These are phyloP conservation scores for Lathronympha strigana DNA, from an alignment of 2,888 invertebrate genomes.

Conservation along the genomic window DNA sequence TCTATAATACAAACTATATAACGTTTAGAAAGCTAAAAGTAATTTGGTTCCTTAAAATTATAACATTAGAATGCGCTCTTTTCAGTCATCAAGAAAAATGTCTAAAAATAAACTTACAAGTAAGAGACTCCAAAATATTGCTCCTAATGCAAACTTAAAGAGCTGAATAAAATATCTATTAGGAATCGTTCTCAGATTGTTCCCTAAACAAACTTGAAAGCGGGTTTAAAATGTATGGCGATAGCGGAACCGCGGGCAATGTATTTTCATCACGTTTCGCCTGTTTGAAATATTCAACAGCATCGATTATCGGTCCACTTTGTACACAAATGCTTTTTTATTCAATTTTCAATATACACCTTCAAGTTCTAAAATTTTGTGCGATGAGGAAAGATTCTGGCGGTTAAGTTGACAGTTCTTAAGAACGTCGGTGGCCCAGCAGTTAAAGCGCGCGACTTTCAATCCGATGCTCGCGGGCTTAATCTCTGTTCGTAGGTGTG, in stretches of 20 bases:
- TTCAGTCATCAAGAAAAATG: no score
- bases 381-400: constrained; percentile 42
- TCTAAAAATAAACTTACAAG: background rate
- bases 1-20: no score
- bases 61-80: no score
- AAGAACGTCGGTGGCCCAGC: no score
- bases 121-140: background rate
- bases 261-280: constrained; percentile 72
- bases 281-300: constrained; percentile 77
- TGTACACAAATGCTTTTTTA: constrained; percentile 76
- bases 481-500: no score
- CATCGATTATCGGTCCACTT: constrained; percentile 78
- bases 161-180: constrained; percentile 52
- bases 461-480: no score
- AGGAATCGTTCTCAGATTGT: constrained; percentile 59
- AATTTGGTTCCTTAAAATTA: no score
- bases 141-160: constrained; percentile 35
- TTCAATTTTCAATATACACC: constrained; percentile 62
- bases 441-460: no score
- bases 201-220: constrained; percentile 58
- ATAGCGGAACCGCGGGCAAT: constrained; percentile 53
- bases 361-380: constrained; percentile 38
- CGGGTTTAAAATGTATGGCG: constrained; percentile 59
- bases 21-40: no score
- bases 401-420: background rate